Base-by-base conservation (phyloP, 2,888 invertebrate genomes). In the Tetropium fuscum region DNA sequence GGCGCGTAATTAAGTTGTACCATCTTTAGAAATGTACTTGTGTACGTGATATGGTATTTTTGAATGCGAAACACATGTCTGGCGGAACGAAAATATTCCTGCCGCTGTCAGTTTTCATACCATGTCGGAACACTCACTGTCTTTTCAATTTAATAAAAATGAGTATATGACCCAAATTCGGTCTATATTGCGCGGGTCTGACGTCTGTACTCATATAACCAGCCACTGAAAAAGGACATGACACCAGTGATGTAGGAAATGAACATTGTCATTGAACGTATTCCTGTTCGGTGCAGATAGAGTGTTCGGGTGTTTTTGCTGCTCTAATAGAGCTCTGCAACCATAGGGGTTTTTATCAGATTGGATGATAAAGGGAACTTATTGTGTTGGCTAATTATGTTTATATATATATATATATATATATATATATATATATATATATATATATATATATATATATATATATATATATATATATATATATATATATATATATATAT, bases 1-100 rank as follows among this genome's bases (percentile, higher is more conserved):
- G 53, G 20, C 32, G 43, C 49, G 66, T 69, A 71, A 69, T 70
- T 69, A 67, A 70, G 70, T 69, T 63, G 60, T 60, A 65, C 66
- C 68, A 59, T 64, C 64, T 61, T 53, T 51, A 49, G 64, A 67
- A 63, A 63, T 60, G 61, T 56, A 53, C 59, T 32, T 25, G 16
- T 40, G 45, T 60, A 67, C 65, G 69, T 69, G 65, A 67, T 62
- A 62, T 45, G 60, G 60, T 56, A 54, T 65, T 65, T 66, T 66
- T 63, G 64, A 60, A 56, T 65, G 63, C 44, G 47, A 53, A 60
- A 69, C 64, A 60, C 49, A 56, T 55, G 58, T 62, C 54, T 48
- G 49, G 20, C n/a, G 20, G 8, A 36, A 44, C 34, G 32, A 38
- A 34, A 25, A 16, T 27, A 38, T 51, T 27, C 40, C n/a, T 19